Conservation (phyloP, 2,113 vertebrate species). For the Polypterus bichir region DNA sequence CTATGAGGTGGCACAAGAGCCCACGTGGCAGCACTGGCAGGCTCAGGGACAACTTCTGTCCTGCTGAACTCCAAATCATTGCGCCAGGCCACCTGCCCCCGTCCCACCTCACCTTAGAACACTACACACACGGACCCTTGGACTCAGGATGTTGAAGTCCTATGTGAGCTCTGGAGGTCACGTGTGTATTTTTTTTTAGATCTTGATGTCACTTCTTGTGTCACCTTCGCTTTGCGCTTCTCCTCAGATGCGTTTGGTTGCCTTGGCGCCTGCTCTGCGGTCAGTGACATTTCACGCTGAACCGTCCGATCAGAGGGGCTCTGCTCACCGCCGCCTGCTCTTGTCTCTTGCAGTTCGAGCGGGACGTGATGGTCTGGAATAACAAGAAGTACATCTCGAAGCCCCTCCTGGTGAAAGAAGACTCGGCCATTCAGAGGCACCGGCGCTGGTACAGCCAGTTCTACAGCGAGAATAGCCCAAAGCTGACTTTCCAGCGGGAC, state of each 20-base stretch:
- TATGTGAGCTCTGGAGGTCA: too few species aligned
- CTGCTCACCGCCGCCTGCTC: neutral
- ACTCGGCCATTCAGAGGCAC: constrained; percentile 55
- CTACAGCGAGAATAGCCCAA: constrained; percentile 54
- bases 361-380: constrained; percentile 71
- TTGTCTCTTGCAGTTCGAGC: constrained; percentile 52
- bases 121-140: too few species aligned
- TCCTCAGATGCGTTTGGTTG: neutral
- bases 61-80: too few species aligned
- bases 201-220: neutral
- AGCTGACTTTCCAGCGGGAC: constrained; percentile 31
- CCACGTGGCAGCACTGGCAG: too few species aligned
- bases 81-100: too few species aligned
- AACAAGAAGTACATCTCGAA: constrained; percentile 62
- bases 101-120: too few species aligned
- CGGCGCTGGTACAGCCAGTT: constrained; percentile 68
- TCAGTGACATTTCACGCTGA: neutral
- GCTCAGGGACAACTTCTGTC: too few species aligned
- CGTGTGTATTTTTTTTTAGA: neutral
- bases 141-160: too few species aligned
- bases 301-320: neutral
- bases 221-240: neutral
- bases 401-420: constrained; percentile 62
- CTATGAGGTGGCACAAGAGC: too few species aligned
- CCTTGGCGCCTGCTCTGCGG: too few species aligned